Conservation (phyloP, 2,888 invertebrate species). For the Noctua janthina region DNA sequence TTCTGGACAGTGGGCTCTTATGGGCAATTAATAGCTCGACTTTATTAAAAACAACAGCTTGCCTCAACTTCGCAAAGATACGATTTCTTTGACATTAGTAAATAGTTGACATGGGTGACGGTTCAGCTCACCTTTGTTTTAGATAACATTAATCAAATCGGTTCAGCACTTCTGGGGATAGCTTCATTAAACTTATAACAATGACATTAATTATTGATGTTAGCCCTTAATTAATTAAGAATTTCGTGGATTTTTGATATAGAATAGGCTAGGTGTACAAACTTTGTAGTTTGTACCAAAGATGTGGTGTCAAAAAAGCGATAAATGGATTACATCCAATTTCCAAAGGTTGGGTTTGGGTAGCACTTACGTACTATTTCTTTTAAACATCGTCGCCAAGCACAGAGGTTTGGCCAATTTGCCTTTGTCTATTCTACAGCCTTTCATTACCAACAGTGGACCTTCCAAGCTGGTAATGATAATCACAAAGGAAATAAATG, state of each 20-base stretch:
- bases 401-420: background rate
- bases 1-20: background rate
- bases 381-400: background rate
- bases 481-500: conserved; percentile 31
- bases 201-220: no score
- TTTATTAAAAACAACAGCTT: background rate
- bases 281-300: background rate
- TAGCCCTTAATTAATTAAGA: background rate
- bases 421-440: background rate
- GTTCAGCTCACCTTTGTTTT: background rate
- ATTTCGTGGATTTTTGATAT: background rate
- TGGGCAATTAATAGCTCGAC: background rate
- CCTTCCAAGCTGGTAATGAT: background rate
- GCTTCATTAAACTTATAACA: background rate
- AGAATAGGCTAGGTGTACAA: background rate
- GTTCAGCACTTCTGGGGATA: background rate
- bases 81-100: background rate
- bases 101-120: background rate
- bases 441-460: conserved; percentile 1
- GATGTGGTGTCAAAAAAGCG: background rate
- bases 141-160: background rate
- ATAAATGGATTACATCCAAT: background rate
- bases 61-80: background rate
- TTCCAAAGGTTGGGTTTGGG: background rate
- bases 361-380: no score